Percentiles rank a stretch among this genome's conserved stretches.
These are phyloP conservation scores for Mesitornis unicolor DNA, from an alignment of 2,113 vertebrate genomes.

Conservation along the genomic window DNA sequence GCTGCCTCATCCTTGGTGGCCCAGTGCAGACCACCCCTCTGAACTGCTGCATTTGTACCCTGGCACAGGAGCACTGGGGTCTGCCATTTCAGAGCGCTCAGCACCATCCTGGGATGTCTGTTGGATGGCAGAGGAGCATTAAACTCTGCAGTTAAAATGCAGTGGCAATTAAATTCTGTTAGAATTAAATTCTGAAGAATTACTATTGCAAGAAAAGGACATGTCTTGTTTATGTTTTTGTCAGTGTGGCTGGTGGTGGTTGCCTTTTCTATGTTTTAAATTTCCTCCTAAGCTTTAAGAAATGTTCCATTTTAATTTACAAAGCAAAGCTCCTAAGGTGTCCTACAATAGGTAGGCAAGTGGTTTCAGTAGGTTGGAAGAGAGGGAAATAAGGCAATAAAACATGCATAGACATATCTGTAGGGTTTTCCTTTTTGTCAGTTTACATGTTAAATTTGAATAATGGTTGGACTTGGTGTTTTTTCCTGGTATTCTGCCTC, in stretches of 20 bases:
- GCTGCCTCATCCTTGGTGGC: no score
- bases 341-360: neutral
- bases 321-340: neutral
- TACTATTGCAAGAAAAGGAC: neutral
- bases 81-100: neutral
- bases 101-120: neutral
- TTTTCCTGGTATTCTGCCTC: slow-evolving; percentile 25
- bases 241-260: neutral
- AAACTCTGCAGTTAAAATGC: neutral
- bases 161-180: neutral
- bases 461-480: neutral
- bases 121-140: neutral
- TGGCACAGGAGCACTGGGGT: neutral
- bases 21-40: neutral
- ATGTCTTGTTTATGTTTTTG: neutral
- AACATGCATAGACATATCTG: neutral
- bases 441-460: neutral
- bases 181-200: neutral
- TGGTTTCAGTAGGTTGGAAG: neutral
- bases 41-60: neutral
- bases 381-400: neutral
- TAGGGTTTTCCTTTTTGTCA: slow-evolving; percentile 3
- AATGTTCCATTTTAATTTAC: neutral
- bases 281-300: neutral
- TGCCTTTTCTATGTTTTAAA: neutral